Conservation (phyloP, 2,797 vertebrate species). For the Scolopax rusticola region DNA sequence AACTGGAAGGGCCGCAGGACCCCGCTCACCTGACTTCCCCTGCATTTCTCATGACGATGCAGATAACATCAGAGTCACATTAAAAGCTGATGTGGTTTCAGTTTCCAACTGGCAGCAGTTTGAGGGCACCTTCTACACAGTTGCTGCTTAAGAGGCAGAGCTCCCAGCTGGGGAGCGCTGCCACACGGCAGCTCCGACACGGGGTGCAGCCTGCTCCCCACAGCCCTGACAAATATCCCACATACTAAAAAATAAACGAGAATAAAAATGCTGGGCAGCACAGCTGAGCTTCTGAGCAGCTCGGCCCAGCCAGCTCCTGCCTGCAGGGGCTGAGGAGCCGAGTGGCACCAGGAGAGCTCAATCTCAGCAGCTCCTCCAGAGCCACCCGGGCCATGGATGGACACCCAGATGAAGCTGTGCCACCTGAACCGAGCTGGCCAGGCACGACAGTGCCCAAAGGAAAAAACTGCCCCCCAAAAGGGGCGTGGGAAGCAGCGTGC, state of each 20-base stretch:
- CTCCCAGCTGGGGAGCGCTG: not conserved
- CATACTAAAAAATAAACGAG: not conserved
- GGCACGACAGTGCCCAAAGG: rapidly evolving
- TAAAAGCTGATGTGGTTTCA: not conserved
- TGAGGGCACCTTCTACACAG: not conserved
- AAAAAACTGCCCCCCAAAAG: not conserved
- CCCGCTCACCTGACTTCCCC: not conserved
- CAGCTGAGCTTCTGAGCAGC: not conserved
- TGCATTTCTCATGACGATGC: not conserved
- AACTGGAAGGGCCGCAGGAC: not conserved
- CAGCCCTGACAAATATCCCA: not conserved
- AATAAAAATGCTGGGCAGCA: not conserved
- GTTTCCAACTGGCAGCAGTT: not conserved
- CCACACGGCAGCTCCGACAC: not conserved
- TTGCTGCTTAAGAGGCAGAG: not conserved
- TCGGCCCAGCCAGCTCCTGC: not conserved
- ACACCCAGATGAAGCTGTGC: not conserved
- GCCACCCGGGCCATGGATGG: not conserved
- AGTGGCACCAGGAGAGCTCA: not conserved
- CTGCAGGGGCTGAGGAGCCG: not conserved
- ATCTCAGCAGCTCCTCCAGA: not conserved
- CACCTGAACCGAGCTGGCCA: not conserved
- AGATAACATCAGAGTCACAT: not conserved
- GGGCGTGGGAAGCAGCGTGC: rapidly evolving
- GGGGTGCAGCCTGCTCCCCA: not conserved